Evolutionary conservation across 1,140 invertebrate genomes (phyloP), one percentile per base, ranked within the genome.

Genomic region (Heliconius himera): DNA sequence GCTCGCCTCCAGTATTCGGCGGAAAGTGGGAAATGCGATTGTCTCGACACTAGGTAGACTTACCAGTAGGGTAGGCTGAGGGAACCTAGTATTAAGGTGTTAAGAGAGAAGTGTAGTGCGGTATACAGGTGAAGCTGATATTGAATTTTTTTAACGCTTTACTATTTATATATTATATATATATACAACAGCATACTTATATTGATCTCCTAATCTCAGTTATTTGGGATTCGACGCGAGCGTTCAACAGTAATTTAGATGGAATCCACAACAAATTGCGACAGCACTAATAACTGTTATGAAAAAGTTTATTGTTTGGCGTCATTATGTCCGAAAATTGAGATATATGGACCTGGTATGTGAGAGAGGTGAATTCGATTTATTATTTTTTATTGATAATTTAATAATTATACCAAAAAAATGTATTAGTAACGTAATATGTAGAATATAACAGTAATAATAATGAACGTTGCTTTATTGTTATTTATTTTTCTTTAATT

Each of bases 281-380:
- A 72, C 70, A 72, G 18, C 70, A n/a, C 2, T 72, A 72, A 72
- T 72, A 72, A 72, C 70, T 38, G 70, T 72, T 41, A 72, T 72
- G 70, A 72, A 38, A 72, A 72, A 72, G 13, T 72, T 72, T 72
- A 38, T 72, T 41, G 70, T 38, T 41, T 41, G 13, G 33, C 36
- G 16, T 38, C 36, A 72, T 72, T 41, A 38, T 36, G 9, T n/a
- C 29, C 36, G 36, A 72, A 41, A 38, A 36, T 72, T 38, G 20
- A 72, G 33, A 20, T 72, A 26, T 72, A 36, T 72, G 22, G 60
- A 29, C 4, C 9, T 29, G 22, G 29, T 66, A 26, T 29, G 26
- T 66, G 22, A 66, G 26, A n/a, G n/a, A 29, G 9, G 9, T 60
- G n/a, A 60, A 9, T 3, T 22, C 9, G n/a, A 26, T 11, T 9